phyloP scores from a whole-genome alignment of 2,797 vertebrate species.

The Sardinella longiceps region DNA sequence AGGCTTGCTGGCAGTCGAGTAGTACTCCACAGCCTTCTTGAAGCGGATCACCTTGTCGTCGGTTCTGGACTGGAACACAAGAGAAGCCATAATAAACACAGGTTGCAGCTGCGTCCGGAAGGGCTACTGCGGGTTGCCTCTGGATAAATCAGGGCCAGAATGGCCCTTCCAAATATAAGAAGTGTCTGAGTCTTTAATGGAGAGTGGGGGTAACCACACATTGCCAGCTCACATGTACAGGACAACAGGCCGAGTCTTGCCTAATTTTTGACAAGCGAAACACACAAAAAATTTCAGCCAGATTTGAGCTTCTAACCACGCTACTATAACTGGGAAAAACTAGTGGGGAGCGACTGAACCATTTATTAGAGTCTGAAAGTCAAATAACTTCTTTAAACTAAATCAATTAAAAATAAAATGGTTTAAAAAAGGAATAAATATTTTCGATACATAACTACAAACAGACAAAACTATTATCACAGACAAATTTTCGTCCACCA shows the following conservation, averaged over 20 bases:
- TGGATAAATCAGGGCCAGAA: neutral
- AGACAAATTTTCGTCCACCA: no score
- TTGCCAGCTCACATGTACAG: neutral
- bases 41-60: constrained; percentile 93
- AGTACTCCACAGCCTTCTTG: constrained; percentile 94
- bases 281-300: neutral
- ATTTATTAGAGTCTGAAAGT: neutral
- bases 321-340: no score
- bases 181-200: neutral
- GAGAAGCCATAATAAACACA: constrained; percentile 23
- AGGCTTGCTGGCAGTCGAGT: constrained; percentile 87
- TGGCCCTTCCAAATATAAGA: neutral
- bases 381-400: neutral
- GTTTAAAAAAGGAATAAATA: no score
- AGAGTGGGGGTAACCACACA: neutral
- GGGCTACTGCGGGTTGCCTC: neutral
- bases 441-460: no score
- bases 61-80: constrained; percentile 86
- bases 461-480: no score
- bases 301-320: neutral
- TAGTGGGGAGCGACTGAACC: no score
- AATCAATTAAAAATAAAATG: no score
- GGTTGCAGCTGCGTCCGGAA: neutral
- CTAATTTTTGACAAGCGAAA: neutral
- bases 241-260: neutral